phyloP scores from a whole-genome alignment of 2,888 invertebrate species.

The Pyrochroa serraticornis region DNA sequence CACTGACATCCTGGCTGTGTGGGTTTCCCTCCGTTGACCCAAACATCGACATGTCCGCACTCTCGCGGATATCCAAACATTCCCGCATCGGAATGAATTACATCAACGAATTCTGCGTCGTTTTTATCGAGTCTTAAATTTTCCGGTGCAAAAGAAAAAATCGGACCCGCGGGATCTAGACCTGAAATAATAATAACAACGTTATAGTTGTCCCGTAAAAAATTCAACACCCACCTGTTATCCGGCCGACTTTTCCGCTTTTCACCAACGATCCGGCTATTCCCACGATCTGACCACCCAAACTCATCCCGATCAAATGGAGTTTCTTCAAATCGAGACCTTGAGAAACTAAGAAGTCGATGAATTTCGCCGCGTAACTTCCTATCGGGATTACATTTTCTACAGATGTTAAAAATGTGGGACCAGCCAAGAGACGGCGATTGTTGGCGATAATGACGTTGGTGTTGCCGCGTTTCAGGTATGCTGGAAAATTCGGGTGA shows the following conservation, averaged over 20 bases:
- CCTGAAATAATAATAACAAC: neutral
- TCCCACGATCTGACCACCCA: slow-evolving; percentile 58
- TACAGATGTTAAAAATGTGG: slow-evolving; percentile 61
- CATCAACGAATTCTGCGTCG: neutral
- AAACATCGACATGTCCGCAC: slow-evolving; percentile 3
- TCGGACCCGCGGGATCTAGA: slow-evolving; percentile 3
- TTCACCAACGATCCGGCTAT: slow-evolving; percentile 61
- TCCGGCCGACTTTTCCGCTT: slow-evolving; percentile 33
- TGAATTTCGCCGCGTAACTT: slow-evolving; percentile 59
- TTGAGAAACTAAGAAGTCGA: slow-evolving; percentile 62
- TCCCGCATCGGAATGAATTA: neutral
- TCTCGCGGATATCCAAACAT: neutral
- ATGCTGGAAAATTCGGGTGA: slow-evolving; percentile 52
- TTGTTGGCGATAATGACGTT: slow-evolving; percentile 65
- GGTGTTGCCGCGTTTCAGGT: slow-evolving; percentile 58
- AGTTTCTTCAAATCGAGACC: slow-evolving; percentile 50
- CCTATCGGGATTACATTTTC: slow-evolving; percentile 64
- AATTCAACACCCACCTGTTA: slow-evolving; percentile 34
- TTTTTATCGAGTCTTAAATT: neutral
- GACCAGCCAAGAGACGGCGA: slow-evolving; percentile 60
- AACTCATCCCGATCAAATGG: slow-evolving; percentile 55
- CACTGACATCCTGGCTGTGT: neutral
- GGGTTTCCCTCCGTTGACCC: neutral
- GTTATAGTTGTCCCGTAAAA: neutral
- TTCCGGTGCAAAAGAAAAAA: neutral